These are phyloP conservation scores for Chaetogeoica ovagalla DNA, from an alignment of 2,888 invertebrate species.

Conservation along the genomic window DNA sequence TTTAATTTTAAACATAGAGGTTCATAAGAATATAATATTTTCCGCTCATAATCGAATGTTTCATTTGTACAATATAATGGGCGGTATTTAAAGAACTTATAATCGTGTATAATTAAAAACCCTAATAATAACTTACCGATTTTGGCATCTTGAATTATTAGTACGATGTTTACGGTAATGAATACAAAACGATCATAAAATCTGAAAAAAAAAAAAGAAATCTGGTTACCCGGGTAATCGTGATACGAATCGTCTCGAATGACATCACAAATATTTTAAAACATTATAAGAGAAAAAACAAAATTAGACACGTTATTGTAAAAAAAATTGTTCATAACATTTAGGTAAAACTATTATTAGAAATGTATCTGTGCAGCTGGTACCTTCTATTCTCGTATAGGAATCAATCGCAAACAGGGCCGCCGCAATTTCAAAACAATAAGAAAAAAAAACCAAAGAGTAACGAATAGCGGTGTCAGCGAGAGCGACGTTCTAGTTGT, in stretches of 20 bases:
- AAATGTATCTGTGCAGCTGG: too few species aligned
- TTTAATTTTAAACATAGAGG: not conserved
- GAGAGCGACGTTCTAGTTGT: not conserved
- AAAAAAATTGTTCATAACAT: too few species aligned
- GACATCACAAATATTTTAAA: too few species aligned
- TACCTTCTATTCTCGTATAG: too few species aligned
- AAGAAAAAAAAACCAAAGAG: not conserved
- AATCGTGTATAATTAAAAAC: not conserved
- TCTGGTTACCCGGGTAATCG: too few species aligned
- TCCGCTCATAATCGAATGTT: not conserved
- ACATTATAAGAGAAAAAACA: too few species aligned
- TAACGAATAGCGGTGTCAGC: not conserved
- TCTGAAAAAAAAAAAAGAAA: conserved; percentile 2
- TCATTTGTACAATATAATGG: not conserved
- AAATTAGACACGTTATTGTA: too few species aligned
- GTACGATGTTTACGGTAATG: not conserved
- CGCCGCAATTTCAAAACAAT: too few species aligned
- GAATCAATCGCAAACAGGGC: too few species aligned
- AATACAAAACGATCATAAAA: conserved; percentile 25
- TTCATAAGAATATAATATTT: too few species aligned
- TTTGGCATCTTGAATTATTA: conserved; percentile 51
- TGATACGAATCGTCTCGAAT: too few species aligned
- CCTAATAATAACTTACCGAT: conserved; percentile 47
- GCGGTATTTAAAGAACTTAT: not conserved
- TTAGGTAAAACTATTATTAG: too few species aligned